Conservation (phyloP, 2,113 vertebrate species). For the Leucoraja erinaceus region DNA sequence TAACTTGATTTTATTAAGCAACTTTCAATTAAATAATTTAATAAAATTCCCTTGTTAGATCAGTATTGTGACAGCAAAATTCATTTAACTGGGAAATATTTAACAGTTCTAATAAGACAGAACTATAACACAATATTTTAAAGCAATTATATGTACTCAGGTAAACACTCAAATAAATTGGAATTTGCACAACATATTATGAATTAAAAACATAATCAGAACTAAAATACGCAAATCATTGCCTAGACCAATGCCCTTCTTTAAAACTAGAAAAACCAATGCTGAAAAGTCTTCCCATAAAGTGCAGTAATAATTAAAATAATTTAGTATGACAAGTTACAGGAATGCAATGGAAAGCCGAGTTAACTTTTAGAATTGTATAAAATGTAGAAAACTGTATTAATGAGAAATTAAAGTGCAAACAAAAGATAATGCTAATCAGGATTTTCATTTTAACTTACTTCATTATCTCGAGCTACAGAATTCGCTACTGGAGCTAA, state of each 20-base stretch:
- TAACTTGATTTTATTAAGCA: conserved; percentile 26
- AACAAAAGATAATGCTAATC: background rate
- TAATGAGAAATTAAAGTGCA: background rate
- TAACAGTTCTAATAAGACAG: conserved; percentile 26
- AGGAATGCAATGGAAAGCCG: background rate
- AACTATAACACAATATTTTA: conserved; percentile 13
- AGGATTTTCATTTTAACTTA: conserved; percentile 9
- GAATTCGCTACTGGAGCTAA: background rate
- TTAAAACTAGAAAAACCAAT: conserved; percentile 6
- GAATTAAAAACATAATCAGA: conserved; percentile 22
- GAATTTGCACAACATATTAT: conserved; percentile 5
- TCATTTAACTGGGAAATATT: conserved; percentile 25
- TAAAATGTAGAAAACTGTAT: conserved; percentile 7
- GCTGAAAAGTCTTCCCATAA: background rate
- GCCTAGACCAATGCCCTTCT: background rate
- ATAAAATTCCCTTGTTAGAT: conserved; percentile 36
- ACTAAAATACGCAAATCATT: conserved; percentile 22
- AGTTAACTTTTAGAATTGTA: background rate
- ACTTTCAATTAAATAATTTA: conserved; percentile 24
- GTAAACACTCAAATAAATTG: background rate
- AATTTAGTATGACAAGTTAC: background rate
- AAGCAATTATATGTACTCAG: conserved; percentile 20
- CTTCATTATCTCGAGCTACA: background rate
- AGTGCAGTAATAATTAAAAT: background rate
- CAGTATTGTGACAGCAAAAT: conserved; percentile 28